Conservation (phyloP, 2,113 vertebrate species). For the Hyperopisus bebe region DNA sequence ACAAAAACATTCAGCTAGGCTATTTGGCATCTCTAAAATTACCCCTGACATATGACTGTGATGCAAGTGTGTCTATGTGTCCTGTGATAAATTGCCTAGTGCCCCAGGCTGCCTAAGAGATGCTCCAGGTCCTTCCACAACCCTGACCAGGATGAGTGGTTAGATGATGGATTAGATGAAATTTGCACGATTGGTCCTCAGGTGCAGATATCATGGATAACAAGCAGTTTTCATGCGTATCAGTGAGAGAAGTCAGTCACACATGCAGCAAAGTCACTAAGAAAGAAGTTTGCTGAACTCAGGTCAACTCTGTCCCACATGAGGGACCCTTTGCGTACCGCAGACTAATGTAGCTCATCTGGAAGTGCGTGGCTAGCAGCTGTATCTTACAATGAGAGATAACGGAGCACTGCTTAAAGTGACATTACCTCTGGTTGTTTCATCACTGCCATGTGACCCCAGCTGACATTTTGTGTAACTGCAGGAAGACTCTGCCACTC, state of each 20-base stretch:
- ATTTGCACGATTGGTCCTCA: not conserved
- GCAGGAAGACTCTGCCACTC: not conserved
- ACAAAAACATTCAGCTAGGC: not conserved
- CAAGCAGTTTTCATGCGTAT: not conserved
- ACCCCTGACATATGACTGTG: not conserved
- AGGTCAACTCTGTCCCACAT: conserved; percentile 53
- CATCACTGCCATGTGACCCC: conserved; percentile 32
- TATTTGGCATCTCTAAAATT: not conserved
- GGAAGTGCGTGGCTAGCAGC: conserved; percentile 31
- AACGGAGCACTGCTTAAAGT: conserved; percentile 38
- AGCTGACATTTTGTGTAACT: not conserved
- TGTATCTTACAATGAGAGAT: conserved; percentile 26
- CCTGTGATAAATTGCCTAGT: not conserved
- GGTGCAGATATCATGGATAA: not conserved
- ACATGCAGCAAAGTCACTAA: conserved; percentile 56
- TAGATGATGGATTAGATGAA: not conserved
- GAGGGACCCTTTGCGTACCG: conserved; percentile 49
- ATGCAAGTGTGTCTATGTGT: not conserved
- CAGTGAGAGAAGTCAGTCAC: conserved; percentile 53
- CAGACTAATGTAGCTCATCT: conserved; percentile 46
- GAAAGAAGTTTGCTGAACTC: conserved; percentile 57
- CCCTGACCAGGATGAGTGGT: not conserved
- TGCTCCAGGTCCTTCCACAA: not conserved
- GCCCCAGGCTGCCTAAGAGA: not conserved
- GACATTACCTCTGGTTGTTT: conserved; percentile 34